A percentile compares a stretch with the other conserved stretches of the same genome.
Conservation (phyloP, 2,797 vertebrate genomes). For the Chloroceryle amazona region DNA sequence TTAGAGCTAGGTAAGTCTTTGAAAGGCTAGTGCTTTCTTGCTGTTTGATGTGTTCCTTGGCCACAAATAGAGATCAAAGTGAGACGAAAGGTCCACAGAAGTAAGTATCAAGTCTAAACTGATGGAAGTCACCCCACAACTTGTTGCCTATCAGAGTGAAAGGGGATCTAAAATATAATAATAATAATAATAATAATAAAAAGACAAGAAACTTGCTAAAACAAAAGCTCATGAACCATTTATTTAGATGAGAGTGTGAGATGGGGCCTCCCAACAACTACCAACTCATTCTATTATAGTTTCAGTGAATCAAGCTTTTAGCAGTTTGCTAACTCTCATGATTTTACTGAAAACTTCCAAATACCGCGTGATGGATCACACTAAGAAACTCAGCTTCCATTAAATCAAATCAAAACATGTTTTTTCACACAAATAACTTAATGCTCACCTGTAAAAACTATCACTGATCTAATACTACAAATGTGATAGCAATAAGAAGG, state of each 20-base stretch:
- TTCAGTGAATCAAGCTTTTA: neutral
- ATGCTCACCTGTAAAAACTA: neutral
- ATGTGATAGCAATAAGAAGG: neutral
- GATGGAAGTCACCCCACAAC: neutral
- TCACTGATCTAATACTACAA: neutral
- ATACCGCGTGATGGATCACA: neutral
- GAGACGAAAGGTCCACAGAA: neutral
- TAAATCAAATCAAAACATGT: neutral
- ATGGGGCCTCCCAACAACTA: neutral
- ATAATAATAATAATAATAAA: rapidly evolving
- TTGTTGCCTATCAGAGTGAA: neutral
- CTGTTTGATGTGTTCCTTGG: neutral
- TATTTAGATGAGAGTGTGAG: neutral
- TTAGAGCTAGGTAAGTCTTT: neutral
- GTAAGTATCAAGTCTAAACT: neutral
- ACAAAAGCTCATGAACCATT: neutral
- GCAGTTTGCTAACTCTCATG: neutral
- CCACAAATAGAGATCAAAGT: neutral
- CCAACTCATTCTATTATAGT: neutral
- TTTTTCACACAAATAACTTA: constrained; percentile 24
- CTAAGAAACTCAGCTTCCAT: neutral
- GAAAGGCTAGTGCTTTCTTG: neutral
- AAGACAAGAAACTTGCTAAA: neutral
- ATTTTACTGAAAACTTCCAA: neutral
- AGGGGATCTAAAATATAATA: rapidly evolving